These are phyloP conservation scores for Cryptocephalus moraei DNA, from an alignment of 2,888 invertebrate genomes.

Conservation along the genomic window DNA sequence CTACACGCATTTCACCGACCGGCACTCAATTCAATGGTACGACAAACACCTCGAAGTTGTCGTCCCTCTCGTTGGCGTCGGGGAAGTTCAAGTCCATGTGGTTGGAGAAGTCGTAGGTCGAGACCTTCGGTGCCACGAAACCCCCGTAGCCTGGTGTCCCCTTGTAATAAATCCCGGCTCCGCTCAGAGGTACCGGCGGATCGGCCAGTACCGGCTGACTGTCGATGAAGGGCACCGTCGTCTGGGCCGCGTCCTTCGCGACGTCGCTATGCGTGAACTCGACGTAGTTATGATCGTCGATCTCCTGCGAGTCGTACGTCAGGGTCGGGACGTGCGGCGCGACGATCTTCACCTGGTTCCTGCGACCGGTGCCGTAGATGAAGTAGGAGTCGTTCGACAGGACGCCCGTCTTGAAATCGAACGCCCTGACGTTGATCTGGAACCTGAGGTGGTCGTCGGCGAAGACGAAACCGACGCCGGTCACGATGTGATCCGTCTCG, in stretches of 20 bases:
- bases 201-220: constrained; percentile 57
- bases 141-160: constrained; percentile 61
- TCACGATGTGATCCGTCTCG: constrained; percentile 54
- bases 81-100: constrained; percentile 45
- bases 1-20: background rate
- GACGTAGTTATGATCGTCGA: constrained; percentile 37
- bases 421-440: constrained; percentile 65
- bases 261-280: constrained; percentile 50
- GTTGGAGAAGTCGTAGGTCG: constrained; percentile 63
- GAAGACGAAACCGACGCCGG: constrained; percentile 59
- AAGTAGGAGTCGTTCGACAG: constrained; percentile 34
- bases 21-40: background rate
- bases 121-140: constrained; percentile 61
- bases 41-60: background rate
- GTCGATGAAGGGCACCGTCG: constrained; percentile 73
- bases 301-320: constrained; percentile 19
- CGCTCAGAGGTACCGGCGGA: constrained; percentile 57
- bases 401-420: constrained; percentile 64
- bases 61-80: constrained; percentile 8
- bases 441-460: constrained; percentile 72
- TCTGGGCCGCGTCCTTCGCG: constrained; percentile 66
- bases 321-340: constrained; percentile 59
- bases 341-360: constrained; percentile 45
- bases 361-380: constrained; percentile 22
- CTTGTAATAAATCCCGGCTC: constrained; percentile 69